Evolutionary conservation across 2,113 vertebrate species (phyloP), one percentile per base, ranked within the genome.

Genomic region (Mustela lutreola): DNA sequence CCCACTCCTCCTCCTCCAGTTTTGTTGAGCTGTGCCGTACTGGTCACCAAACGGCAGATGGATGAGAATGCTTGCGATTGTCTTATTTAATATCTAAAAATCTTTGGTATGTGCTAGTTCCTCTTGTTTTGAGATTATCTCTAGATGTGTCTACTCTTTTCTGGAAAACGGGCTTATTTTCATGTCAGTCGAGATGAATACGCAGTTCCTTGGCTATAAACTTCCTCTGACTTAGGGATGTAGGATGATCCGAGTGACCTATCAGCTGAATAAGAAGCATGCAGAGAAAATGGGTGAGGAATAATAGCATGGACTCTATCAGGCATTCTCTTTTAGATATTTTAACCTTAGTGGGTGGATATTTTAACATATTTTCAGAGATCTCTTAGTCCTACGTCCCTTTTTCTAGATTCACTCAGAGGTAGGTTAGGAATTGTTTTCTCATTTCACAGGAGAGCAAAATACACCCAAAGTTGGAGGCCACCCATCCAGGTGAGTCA

Each of bases 401-500:
- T 78, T 90, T 86, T 94, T 60, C 58, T 65, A 53, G 31, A 33
- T 87, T 86, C 15, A 87, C 53, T 94, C 63, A 85, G 36, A 89
- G 53, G 15, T 91, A 73, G 67, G 16, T 18, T 87, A 48, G 84
- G 58, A 92, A n/a, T 89, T 67, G 24, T 92, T 95, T 95, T 92
- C 92, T 95, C 70, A 97, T 96, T 89, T 97, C 39, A 80, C 39
- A 33, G 96, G 39, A 95, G 86, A 87, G 58, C 86, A 93, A 36
- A 19, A 36, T 96, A 63, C 10, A 78, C 33, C 48, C 4, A 86
- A 56, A 94, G 16, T 31, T 21, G 39, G 83, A 62, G 67, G 5
- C 63, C 15, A 48, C 26, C 19, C 39, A 80, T 62, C 65, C 28
- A 84, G 62, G 33, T 5, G 62, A 89, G 26, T 86, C 80, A 78